These are phyloP conservation scores for Sebastiscus albofasciatus DNA, from an alignment of 2,797 vertebrate species.

Conservation along the genomic window DNA sequence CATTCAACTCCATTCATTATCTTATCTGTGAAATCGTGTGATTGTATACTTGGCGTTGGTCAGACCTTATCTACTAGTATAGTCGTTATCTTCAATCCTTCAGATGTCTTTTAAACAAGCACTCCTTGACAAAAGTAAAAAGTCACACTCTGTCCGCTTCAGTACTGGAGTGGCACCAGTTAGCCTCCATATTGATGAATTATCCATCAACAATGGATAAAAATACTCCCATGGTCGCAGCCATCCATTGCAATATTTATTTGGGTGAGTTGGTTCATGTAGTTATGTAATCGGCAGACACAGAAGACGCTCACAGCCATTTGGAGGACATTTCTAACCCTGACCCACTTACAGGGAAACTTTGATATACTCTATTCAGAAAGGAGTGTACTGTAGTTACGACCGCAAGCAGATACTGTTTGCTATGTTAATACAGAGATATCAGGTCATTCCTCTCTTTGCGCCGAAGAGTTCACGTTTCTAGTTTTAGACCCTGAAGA, in stretches of 20 bases:
- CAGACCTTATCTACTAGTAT: neutral
- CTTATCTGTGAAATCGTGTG: neutral
- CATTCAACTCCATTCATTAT: neutral
- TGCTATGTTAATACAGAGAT: neutral
- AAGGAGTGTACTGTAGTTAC: neutral
- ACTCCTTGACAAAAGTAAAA: neutral
- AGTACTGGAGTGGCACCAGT: constrained; percentile 1
- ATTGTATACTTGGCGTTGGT: neutral
- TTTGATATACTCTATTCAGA: neutral
- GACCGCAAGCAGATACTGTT: neutral
- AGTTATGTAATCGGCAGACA: constrained; percentile 74
- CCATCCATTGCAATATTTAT: constrained; percentile 74
- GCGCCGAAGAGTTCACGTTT: constrained; percentile 14
- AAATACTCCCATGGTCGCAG: constrained; percentile 60
- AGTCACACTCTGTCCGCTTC: neutral
- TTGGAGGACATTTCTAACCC: constrained; percentile 48
- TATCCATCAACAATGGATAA: constrained; percentile 69
- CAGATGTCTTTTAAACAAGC: neutral
- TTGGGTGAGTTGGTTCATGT: constrained; percentile 47
- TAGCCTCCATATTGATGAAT: constrained; percentile 57
- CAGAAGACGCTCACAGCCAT: constrained; percentile 52
- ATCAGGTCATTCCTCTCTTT: constrained; percentile 10
- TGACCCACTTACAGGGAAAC: constrained; percentile 57
- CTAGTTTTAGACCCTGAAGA: constrained; percentile 40
- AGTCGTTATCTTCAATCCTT: neutral